Base-by-base conservation (phyloP, 2,797 vertebrate genomes). In the Poeciliopsis gracilis region DNA sequence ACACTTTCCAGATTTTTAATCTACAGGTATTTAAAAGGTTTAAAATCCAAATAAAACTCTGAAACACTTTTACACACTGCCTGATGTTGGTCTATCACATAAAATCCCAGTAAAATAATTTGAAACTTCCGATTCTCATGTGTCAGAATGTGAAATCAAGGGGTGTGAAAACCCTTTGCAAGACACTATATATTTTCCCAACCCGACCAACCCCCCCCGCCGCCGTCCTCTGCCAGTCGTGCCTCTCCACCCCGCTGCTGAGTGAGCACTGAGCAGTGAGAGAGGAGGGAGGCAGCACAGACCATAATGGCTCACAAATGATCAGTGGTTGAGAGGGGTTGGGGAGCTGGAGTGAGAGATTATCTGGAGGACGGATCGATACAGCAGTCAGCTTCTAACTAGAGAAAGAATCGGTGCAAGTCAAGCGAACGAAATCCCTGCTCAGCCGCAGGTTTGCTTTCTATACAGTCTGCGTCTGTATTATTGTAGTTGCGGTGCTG, bases 371-470 rank as follows among this genome's bases (percentile, higher is more conserved):
- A 81, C 23, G 85, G 93, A 95, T 96, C 95, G 92, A 96, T 96
- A 96, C 88, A 93, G 91, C 90, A 91, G 94, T 91, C 89, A 87
- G 89, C 93, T 93, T 93, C 88, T 95, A 95, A 95, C 94, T 94
- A 94, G 91, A 91, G 90, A 88, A 93, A 91, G 91, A 93, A 95
- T 94, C 91, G 94, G 94, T 94, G 89, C 91, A 86, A 95, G 93
- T 91, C 90, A 92, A 94, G 93, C 94, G 94, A 93, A 95, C 94
- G 91, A 94, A 94, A 93, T 90, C 86, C 91, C 84, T 82, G 76
- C 83, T 83, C 79, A 79, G 91, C 87, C 87, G 82, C 82, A 81
- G 89, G 91, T 89, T 87, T 90, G 90, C 84, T 82, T 81, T 84
- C 87, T 83, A 55, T 72, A 73, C 86, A 71, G 76, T 80, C 86